Evolutionary conservation across 1,140 invertebrate species (phyloP), one percentile per base, ranked within the genome.

Genomic region (Drosophila arizonae): DNA sequence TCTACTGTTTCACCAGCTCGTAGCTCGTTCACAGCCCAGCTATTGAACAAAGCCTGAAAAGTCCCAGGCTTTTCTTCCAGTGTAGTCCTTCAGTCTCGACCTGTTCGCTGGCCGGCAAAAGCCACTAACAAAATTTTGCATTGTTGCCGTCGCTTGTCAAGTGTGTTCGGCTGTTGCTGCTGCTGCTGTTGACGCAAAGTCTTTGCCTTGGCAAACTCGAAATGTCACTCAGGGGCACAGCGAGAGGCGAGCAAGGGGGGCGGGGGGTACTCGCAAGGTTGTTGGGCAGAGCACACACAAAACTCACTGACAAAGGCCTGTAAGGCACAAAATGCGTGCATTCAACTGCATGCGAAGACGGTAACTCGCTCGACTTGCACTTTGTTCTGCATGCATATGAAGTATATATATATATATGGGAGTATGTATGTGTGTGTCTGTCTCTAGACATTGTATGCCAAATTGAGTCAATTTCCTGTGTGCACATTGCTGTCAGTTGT

Each of bases 381-480:
- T 46, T 11, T 17, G 10, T 46, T 46, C 13, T 60, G 10, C 21
- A 24, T 24, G 21, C 21, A 24, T 24, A 24, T 24, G 21, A 2
- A 26, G 13, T 33, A 36, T 66, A 56, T 76, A 36, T 66, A 56
- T 76, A 17, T 17, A 17, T 17, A 17, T 17, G 17, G 17, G 17
- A 17, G 41, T 76, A 67, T 54, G 6, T 55, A 41, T 71, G 28
- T 77, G 61, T 72, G 15, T 28, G 50, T 26, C 6, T 30, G 52
- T 56, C 61, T 82, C 67, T 74, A 71, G 81, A 78, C 70, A 76
- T 87, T 75, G 52, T 79, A 57, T 78, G 71, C 67, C 78, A 87
- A 73, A 86, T 86, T 87, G 79, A 86, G 67, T 86, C 81, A 81
- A 81, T 86, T 86, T 87, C 82, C 82, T 81, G 75, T 75, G 62